A percentile compares a stretch with the other conserved stretches of the same genome.
These are phyloP conservation scores for Sisor rabdophorus DNA, from an alignment of 2,113 vertebrate genomes.

Conservation along the genomic window DNA sequence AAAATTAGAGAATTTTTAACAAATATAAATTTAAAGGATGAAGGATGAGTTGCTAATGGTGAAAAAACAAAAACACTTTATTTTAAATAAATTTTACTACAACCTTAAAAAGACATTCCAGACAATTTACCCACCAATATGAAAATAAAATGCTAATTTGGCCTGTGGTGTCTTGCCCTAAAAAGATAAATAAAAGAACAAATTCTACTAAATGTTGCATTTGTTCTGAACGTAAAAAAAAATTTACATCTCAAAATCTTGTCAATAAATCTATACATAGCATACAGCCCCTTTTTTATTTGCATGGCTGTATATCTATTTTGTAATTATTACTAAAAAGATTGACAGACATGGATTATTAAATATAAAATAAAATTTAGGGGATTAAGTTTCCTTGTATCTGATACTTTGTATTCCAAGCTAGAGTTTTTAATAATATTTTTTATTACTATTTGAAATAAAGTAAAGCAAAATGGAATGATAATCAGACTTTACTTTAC, in stretches of 20 bases:
- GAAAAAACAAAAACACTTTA: no score
- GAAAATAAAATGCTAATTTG: background rate
- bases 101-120: background rate
- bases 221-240: background rate
- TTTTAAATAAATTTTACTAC: background rate
- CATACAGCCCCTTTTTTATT: background rate
- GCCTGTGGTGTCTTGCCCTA: conserved; percentile 9
- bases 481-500: conserved; percentile 14
- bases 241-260: background rate
- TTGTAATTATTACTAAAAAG: background rate
- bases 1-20: no score
- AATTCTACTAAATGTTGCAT: background rate
- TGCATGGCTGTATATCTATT: background rate
- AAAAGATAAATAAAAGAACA: no score
- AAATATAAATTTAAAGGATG: no score
- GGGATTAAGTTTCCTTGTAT: background rate
- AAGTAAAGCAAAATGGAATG: background rate
- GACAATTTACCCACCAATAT: background rate
- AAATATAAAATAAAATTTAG: no score
- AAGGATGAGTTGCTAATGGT: no score
- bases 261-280: background rate
- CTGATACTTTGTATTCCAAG: background rate
- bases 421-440: background rate
- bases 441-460: background rate
- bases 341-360: background rate